Base-by-base conservation (phyloP, 2,888 invertebrate species). In the Heliconius sara region DNA sequence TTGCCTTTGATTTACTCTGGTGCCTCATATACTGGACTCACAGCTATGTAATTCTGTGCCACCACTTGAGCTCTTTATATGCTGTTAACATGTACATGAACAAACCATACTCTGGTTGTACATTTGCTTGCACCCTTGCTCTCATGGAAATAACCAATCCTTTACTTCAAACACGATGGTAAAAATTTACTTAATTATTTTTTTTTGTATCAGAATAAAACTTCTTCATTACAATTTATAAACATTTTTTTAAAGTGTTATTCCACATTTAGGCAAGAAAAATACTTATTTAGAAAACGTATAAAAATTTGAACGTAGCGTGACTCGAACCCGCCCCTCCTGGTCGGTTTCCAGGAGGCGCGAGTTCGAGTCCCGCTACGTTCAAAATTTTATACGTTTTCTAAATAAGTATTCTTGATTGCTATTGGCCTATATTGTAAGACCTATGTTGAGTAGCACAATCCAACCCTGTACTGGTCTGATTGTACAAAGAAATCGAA, bases 81-180 rank as follows among this genome's bases (percentile, higher is more conserved):
- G 95, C 95, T n/a, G 90, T 96, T 80, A 90, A 91, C 12, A 85
- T 95, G 25, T 95, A 96, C 85, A 91, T 96, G 86, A 87, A 89
- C 74, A 96, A 95, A 81, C 91, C 92, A 1, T 87, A 89, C 82
- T 91, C 95, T 0, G 96, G 96, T 7, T 95, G 95, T 84, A 95
- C 95, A 60, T 95, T 95, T 67, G 90, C 95, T 3, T 96, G 96
- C 83, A 94, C 95, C 5, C 86, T 96, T 30, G 96, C 96, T 0
- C 89, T 95, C 74, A 89, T 96, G 92, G 96, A 97, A 89, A 83
- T 96, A 52, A 96, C 96, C 1, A 96, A 96, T 88, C 96, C 96
- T 16, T 88, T 96, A 68, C 91, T 96, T 39, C 96, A 97, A 91
- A 87, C 91, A 39, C 91, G 96, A 88, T 97, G 96, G 97, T 96